A percentile compares a stretch with the other conserved stretches of the same genome.
These are phyloP conservation scores for Hesperia comma DNA, from an alignment of 2,888 invertebrate genomes.

Conservation along the genomic window DNA sequence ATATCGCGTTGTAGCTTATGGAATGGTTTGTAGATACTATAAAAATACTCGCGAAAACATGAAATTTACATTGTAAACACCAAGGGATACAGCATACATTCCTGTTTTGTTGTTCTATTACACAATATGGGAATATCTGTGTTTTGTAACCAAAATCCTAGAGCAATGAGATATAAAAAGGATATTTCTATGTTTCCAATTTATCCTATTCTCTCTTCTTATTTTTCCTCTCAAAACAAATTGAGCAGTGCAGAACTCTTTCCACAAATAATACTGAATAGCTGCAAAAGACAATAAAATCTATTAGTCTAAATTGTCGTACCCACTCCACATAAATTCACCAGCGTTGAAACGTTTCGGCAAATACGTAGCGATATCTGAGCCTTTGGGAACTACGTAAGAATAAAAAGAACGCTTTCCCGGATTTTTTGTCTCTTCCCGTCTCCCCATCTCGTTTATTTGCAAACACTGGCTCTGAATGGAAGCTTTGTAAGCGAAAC, in stretches of 20 bases:
- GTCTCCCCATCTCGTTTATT: slow-evolving; percentile 29
- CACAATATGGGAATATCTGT: too few relatives aligned
- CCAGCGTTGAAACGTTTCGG: slow-evolving; percentile 34
- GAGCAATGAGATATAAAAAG: neutral
- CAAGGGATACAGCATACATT: too few relatives aligned
- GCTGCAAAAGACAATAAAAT: slow-evolving; percentile 36
- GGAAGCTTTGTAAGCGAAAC: slow-evolving; percentile 15
- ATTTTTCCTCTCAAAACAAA: slow-evolving; percentile 21
- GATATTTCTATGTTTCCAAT: slow-evolving; percentile 21
- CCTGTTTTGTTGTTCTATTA: too few relatives aligned
- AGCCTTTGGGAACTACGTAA: slow-evolving; percentile 35
- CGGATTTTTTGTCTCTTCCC: slow-evolving; percentile 29
- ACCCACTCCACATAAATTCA: slow-evolving; percentile 36
- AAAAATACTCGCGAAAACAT: too few relatives aligned
- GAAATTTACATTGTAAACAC: too few relatives aligned
- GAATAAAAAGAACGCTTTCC: slow-evolving; percentile 34
- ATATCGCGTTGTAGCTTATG: too few relatives aligned
- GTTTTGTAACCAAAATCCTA: neutral
- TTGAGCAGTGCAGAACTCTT: slow-evolving; percentile 17
- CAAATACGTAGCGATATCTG: slow-evolving; percentile 36
- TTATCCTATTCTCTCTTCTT: slow-evolving; percentile 18
- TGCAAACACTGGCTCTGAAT: slow-evolving; percentile 25
- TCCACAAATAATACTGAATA: slow-evolving; percentile 29
- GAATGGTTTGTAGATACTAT: too few relatives aligned
- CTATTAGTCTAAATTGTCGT: slow-evolving; percentile 36